Percentiles rank a stretch among this genome's conserved stretches.
Evolutionary conservation across 1,140 invertebrate genomes (phyloP).

Genomic region (Venturia canescens): DNA sequence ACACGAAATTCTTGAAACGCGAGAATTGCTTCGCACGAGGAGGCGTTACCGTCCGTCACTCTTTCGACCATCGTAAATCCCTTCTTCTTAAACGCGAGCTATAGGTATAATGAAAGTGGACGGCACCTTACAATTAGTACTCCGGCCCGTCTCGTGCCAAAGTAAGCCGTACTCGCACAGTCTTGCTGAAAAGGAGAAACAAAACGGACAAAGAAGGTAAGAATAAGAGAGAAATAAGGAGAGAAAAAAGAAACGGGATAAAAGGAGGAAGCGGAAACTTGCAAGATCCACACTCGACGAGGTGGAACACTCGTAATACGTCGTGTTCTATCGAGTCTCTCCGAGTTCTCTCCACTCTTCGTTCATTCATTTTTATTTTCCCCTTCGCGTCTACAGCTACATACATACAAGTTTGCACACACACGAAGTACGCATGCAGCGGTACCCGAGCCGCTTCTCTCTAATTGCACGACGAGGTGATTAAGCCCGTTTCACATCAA

Average conservation of each 20-base stretch:
- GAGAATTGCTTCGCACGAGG: conserved; percentile 16
- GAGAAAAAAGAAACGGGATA: conserved; percentile 32
- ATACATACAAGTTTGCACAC: neutral
- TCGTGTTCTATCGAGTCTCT: conserved; percentile 41
- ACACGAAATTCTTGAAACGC: conserved; percentile 14
- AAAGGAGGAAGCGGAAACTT: conserved; percentile 29
- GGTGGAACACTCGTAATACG: conserved; percentile 45
- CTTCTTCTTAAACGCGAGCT: conserved; percentile 19
- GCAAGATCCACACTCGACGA: conserved; percentile 28
- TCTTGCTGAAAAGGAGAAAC: conserved; percentile 23
- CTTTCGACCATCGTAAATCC: conserved; percentile 30
- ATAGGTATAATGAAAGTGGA: conserved; percentile 6
- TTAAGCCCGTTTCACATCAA: conserved; percentile 44
- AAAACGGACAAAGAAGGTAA: conserved; percentile 19
- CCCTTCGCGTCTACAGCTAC: neutral
- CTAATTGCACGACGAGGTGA: conserved; percentile 43
- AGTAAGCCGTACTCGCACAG: conserved; percentile 49
- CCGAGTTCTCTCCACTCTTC: neutral
- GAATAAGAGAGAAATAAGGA: neutral
- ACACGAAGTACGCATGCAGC: neutral
- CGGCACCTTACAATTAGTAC: conserved; percentile 44
- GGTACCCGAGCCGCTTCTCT: conserved; percentile 22
- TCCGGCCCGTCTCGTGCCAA: conserved; percentile 38
- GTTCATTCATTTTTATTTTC: conserved; percentile 12
- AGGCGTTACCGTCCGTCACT: conserved; percentile 25